Base-by-base conservation (phyloP, 2,888 invertebrate genomes). In the Trichacis sp. region DNA sequence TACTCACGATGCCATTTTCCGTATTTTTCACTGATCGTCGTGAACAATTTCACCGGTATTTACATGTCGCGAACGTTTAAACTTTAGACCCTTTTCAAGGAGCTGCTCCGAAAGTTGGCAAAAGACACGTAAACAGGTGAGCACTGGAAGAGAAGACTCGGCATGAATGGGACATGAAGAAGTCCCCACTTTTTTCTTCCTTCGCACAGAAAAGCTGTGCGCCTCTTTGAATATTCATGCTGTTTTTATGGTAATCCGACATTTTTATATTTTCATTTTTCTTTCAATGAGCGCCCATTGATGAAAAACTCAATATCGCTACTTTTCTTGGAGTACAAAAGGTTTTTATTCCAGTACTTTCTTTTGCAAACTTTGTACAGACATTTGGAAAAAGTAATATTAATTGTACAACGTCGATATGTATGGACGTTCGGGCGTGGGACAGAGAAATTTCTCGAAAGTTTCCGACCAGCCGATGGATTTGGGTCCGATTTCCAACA, bases 401-500 rank as follows among this genome's bases (percentile, higher is more conserved):
- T 33, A 33, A 33, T 78, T 78, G n/a, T 48, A 30, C 24, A 20
- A 42, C 1, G 81, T 81, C 18, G 71, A 43, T 40, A 89, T 77
- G 71, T 85, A 88, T 0, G 88, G 88, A 56, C 76, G 74, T 15
- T 85, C 75, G 53, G 77, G 58, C 0, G 86, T 85, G 11, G 88
- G 88, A 67, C 88, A 88, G 1, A 79, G 24, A 64, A 88, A 85
- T 64, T 71, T 79, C 20, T 78, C 64, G 57, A 85, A 85, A 19
- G 79, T 62, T 20, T 74, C 71, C 2, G 60, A 49, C 86, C 85
- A 86, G 42, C 56, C 59, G 0, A 17, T 33, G 1, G 84, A 77
- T 76, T 90, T 90, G 33, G 84, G 72, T 0, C 86, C 84, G 11
- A 87, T 85, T 76, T 89, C 86, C 58, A 90, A 69, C 80, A 90